Evolutionary conservation across 2,113 vertebrate species (phyloP), one percentile per base, ranked within the genome.

Genomic region (Gallinago undulata): DNA sequence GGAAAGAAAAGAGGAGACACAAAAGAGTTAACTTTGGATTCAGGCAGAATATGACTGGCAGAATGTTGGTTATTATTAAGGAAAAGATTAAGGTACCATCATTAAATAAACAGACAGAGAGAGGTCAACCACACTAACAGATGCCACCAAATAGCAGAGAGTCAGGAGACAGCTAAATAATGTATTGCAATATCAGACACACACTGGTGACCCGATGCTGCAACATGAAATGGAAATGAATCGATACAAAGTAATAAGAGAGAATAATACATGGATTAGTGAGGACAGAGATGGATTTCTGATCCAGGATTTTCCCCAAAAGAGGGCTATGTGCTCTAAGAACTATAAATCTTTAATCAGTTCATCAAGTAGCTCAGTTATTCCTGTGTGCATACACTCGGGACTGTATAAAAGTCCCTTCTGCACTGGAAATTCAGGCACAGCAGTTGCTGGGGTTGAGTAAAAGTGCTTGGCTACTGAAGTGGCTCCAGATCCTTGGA

Each of bases 281-380:
- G 78, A 95, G 67, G 93, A 91, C 63, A 88, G 82, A 91, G 82
- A 80, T 59, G 62, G 70, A 92, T 92, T 92, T 92, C 85, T 91
- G 85, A 91, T 92, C 78, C 57, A 89, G 63, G 67, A 85, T 94
- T 86, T 94, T 56, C 86, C 84, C 79, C 74, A 62, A 87, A 95
- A 92, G 87, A 67, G 8, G 3, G 51, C 84, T 68, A 1, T 81
- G 47, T 62, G 80, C 66, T 95, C 68, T 67, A 95, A 95, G 87
- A 97, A 73, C 85, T 82, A 79, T 94, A 90, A 96, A 95, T 93
- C 96, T 97, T 95, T 96, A 76, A 97, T 95, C 87, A 94, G 93
- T 90, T 94, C 91, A 56, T 89, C 87, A 85, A 68, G 47, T 48
- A 81, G 35, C 70, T 94, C 64, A 56, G 60, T 77, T 80, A 68